Evolutionary conservation across 2,888 invertebrate species (phyloP).

Genomic region (Iselma pallidipennis): DNA sequence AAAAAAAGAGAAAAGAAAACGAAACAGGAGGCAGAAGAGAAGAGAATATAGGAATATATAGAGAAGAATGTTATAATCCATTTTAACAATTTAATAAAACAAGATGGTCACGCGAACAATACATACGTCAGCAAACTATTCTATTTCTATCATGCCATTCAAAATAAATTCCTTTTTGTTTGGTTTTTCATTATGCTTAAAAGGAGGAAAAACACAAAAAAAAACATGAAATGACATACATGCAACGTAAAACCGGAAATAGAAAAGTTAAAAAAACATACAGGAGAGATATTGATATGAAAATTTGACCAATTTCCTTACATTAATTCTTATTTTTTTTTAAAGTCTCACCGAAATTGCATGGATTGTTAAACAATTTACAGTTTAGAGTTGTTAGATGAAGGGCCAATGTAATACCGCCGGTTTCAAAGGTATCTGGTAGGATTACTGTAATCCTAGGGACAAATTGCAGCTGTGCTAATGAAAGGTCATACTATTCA

Average conservation of each 20-base stretch:
- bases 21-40: background rate
- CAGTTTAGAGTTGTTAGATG: background rate
- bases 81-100: background rate
- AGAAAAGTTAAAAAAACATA: too few relatives aligned
- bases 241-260: too few relatives aligned
- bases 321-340: too few relatives aligned
- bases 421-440: slow-evolving; percentile 11
- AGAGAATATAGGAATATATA: background rate
- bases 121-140: background rate
- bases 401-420: slow-evolving; percentile 8
- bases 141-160: background rate
- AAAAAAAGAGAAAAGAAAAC: background rate
- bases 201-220: too few relatives aligned
- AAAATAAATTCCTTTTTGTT: background rate
- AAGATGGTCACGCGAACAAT: background rate
- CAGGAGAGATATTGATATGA: too few relatives aligned
- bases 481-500: slow-evolving; percentile 24
- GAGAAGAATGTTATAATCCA: background rate
- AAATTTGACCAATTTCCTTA: too few relatives aligned
- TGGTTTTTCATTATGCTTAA: background rate
- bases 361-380: background rate
- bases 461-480: slow-evolving; percentile 29
- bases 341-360: too few relatives aligned
- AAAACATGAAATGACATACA: too few relatives aligned
- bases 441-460: slow-evolving; percentile 23